Evolutionary conservation across 2,113 vertebrate species (phyloP).

Genomic region (Psittacula cyanocephala): DNA sequence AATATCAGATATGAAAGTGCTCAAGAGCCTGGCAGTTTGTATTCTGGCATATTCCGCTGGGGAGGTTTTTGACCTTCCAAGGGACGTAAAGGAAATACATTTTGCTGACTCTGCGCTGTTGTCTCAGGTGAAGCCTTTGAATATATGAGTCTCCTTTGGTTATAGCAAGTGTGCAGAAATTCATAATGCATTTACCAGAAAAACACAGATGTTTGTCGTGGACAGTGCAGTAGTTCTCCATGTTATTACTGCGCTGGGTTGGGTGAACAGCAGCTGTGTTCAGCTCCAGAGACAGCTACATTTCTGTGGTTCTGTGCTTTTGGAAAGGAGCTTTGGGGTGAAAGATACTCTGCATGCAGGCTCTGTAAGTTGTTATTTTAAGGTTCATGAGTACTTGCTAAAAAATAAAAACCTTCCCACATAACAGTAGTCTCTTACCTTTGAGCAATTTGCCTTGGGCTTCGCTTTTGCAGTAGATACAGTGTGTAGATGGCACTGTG

Average conservation of each 20-base stretch:
- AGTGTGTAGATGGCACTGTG: neutral
- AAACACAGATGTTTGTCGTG: neutral
- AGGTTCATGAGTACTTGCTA: neutral
- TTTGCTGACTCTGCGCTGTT: constrained; percentile 22
- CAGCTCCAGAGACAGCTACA: neutral
- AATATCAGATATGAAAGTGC: constrained; percentile 22
- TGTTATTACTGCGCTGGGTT: neutral
- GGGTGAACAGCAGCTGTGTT: neutral
- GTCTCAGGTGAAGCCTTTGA: constrained; percentile 24
- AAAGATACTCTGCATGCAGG: neutral
- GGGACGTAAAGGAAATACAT: neutral
- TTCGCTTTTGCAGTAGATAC: neutral
- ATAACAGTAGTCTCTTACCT: neutral
- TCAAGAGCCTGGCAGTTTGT: neutral
- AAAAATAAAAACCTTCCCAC: neutral
- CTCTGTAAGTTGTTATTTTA: neutral
- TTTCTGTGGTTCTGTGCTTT: neutral
- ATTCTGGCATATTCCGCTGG: neutral
- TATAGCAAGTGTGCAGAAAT: neutral
- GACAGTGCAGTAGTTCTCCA: neutral
- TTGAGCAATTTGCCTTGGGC: neutral
- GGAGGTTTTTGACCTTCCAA: constrained; percentile 15
- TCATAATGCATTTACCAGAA: neutral
- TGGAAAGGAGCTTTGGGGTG: neutral
- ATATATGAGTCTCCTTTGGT: neutral